phyloP scores from a whole-genome alignment of 1,140 invertebrate genomes.

The Matsumurasca onukii region DNA sequence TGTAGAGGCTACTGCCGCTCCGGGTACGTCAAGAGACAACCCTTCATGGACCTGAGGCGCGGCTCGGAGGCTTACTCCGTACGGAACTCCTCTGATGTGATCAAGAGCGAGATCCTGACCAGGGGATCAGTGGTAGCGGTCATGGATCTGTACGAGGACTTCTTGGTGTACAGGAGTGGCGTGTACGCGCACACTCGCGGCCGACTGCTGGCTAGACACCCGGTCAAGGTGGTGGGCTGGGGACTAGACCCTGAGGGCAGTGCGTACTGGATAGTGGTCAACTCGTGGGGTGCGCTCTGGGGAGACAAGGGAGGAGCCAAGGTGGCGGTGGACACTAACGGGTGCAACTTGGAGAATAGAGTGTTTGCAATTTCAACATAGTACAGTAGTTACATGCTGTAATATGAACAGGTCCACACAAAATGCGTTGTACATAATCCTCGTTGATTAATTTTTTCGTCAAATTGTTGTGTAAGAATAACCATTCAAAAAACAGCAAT shows the following conservation, averaged over 20 bases:
- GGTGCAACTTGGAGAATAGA: constrained; percentile 9
- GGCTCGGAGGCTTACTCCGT: constrained; percentile 73
- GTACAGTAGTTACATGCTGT: neutral
- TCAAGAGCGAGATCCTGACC: constrained; percentile 76
- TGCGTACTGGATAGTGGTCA: constrained; percentile 5
- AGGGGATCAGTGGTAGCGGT: constrained; percentile 90
- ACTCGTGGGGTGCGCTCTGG: constrained; percentile 9
- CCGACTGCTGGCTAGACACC: neutral
- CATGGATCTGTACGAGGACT: constrained; percentile 87
- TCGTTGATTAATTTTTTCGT: neutral
- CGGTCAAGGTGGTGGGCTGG: constrained; percentile 14
- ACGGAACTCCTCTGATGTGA: constrained; percentile 61
- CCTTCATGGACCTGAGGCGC: constrained; percentile 72
- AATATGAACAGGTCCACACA: neutral
- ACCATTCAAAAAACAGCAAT: too few species aligned
- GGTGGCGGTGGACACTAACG: neutral
- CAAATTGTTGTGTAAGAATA: neutral
- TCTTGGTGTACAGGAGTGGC: constrained; percentile 71
- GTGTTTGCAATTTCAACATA: constrained; percentile 2
- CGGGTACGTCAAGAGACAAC: constrained; percentile 65
- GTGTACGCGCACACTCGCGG: constrained; percentile 10
- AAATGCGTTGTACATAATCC: neutral
- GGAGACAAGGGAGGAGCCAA: neutral
- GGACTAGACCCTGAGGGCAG: neutral
- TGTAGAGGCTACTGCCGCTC: constrained; percentile 69